Base-by-base conservation (phyloP, 1,140 invertebrate genomes). In the Goniozus legneri region DNA sequence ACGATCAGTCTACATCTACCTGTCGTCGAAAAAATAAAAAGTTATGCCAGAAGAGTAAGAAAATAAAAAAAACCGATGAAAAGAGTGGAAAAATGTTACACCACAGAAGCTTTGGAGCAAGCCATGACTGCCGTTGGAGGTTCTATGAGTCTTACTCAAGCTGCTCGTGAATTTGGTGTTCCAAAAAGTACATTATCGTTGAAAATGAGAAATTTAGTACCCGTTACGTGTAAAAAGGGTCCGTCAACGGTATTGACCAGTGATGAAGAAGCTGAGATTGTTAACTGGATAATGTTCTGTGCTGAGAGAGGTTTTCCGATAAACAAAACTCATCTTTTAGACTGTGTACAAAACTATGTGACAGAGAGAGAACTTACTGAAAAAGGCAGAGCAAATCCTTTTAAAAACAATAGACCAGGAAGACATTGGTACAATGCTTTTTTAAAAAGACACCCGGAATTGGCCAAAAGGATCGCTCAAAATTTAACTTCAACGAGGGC, bases 401-500 rank as follows among this genome's bases (percentile, higher is more conserved):
- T 52, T 34, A 52, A 8, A 18, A 14, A 52, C 13, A 30, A 52
- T 37, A 27, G 40, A 37, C 59, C 56, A 34, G 47, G 52, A 15
- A 36, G 50, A 22, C 40, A 50, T 30, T 61, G 61, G 56, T 56
- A 52, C 30, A 35, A 19, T 10, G 13, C 19, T 33, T 64, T 64
- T 49, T 33, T 59, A 20, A 56, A 49, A 31, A 13, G 53, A 27
- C 56, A 64, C 42, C 52, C 44, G 14, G 47, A 50, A 15, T 19
- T 61, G 10, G 38, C 18, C 1, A 18, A 30, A 34, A 40, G 58
- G 36, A 24, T 52, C 14, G n/a, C 53, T 20, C 51, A 61, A 59
- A 64, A 61, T 43, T 45, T 64, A 24, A 62, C 54, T 14, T 40
- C 31, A 3, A 36, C 52, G 20, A 38, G 51, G 52, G 51, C 49